A percentile compares a stretch with the other conserved stretches of the same genome.
Conservation (phyloP, 2,888 invertebrate species). For the Malacosoma neustria region DNA sequence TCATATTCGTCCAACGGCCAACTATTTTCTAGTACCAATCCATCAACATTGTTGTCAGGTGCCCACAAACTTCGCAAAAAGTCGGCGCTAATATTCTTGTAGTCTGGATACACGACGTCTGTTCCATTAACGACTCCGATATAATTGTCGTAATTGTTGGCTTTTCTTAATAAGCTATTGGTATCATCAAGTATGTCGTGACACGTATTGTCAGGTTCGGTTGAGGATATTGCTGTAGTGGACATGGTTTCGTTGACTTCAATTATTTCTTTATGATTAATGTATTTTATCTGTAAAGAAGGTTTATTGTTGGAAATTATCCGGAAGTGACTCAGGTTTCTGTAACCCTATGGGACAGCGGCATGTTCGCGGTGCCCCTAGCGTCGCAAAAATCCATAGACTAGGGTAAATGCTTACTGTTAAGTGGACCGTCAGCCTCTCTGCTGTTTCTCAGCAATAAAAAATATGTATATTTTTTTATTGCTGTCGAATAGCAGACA, state of each 20-base stretch:
- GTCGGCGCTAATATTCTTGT: slow-evolving; percentile 23
- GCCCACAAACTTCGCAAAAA: slow-evolving; percentile 39
- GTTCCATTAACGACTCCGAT: neutral
- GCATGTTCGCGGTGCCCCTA: no score
- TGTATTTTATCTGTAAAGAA: neutral
- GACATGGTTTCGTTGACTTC: neutral
- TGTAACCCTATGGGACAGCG: no score
- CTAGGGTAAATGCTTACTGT: no score
- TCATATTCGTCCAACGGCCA: slow-evolving; percentile 66
- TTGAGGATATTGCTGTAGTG: neutral
- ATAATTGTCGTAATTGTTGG: neutral
- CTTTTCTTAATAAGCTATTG: neutral
- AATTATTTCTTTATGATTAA: neutral
- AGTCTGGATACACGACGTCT: slow-evolving; percentile 43
- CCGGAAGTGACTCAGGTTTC: no score
- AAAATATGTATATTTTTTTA: no score
- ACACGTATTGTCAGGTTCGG: neutral
- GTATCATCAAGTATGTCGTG: neutral
- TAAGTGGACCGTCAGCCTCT: no score
- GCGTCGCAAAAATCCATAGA: no score
- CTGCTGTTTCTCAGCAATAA: no score
- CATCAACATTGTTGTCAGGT: slow-evolving; percentile 37
- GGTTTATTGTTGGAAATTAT: no score
- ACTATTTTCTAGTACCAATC: slow-evolving; percentile 66
- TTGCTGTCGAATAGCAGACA: no score